Percentiles rank a stretch among this genome's conserved stretches.
phyloP scores from a whole-genome alignment of 2,113 vertebrate genomes.

The Takifugu bimaculatus region DNA sequence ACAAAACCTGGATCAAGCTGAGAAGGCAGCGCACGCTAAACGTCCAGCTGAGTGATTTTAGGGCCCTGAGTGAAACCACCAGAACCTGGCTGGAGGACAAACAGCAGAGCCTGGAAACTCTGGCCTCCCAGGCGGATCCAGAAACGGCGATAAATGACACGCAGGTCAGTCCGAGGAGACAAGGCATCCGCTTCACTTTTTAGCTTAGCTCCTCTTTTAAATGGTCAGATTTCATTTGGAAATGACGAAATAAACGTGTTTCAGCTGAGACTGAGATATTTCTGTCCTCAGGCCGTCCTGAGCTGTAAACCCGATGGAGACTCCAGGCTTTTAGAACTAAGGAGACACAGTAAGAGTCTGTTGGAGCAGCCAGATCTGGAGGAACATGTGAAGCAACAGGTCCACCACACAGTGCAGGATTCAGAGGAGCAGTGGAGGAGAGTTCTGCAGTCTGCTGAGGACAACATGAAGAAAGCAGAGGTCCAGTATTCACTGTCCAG shows the following conservation, averaged over 20 bases:
- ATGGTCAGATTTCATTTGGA: not conserved
- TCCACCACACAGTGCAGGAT: constrained; percentile 28
- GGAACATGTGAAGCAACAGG: constrained; percentile 21
- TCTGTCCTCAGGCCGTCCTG: constrained; percentile 53
- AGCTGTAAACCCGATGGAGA: constrained; percentile 66
- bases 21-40: constrained; percentile 30
- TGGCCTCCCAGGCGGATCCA: constrained; percentile 25
- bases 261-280: no score
- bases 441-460: constrained; percentile 43
- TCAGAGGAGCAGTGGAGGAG: constrained; percentile 57
- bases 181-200: not conserved
- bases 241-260: no score
- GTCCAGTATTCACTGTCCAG: constrained; percentile 54
- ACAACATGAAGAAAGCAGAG: constrained; percentile 50
- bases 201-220: not conserved
- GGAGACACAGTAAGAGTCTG: constrained; percentile 45
- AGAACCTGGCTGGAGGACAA: constrained; percentile 56
- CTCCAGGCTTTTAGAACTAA: constrained; percentile 54
- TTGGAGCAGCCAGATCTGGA: constrained; percentile 46
- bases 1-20: constrained; percentile 16
- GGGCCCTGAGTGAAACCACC: constrained; percentile 24
- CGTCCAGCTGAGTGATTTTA: constrained; percentile 25
- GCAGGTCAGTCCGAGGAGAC: constrained; percentile 46
- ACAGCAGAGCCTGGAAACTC: constrained; percentile 18
- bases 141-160: constrained; percentile 32